Evolutionary conservation across 2,888 invertebrate species (phyloP), one percentile per base, ranked within the genome.

Genomic region (Aelia acuminata): DNA sequence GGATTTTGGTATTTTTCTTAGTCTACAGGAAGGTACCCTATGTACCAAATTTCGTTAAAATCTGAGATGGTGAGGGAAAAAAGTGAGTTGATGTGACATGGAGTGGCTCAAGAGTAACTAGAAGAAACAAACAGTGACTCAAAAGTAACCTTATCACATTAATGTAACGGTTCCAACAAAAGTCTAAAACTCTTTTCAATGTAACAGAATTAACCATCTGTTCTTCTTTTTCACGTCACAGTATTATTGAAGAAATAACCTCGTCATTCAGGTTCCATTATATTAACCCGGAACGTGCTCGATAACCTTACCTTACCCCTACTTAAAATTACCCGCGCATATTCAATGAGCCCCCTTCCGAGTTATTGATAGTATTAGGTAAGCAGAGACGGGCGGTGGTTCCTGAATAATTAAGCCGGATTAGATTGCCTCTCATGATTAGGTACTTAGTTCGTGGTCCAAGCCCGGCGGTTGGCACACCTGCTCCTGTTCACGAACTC

Each of bases 401-500:
- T 80, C 43, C 80, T 43, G n/a, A 80, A 80, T 47, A 80, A 43
- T 43, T 80, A 80, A 47, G 43, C 43, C 13, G 15, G 43, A 80
- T 80, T 80, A 80, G 80, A 80, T 80, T 35, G 80, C 18, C 15
- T 70, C 20, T 20, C 1, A 70, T 70, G 80, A 80, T 39, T 80
- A 80, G n/a, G 80, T 43, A 47, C 22, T 80, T 80, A 43, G 43
- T 80, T 80, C 80, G 80, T 47, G 80, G 80, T 80, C 80, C n/a
- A 35, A 70, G 63, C 18, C 18, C 80, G 22, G 43, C n/a, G 80
- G 80, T 80, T 80, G 80, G 80, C 47, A 43, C 43, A 80, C 80
- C 80, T 80, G 80, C 80, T 43, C 80, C 80, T 80, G 80, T 80
- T 80, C 80, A 80, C 80, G 80, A 80, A 43, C 80, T 80, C 80